Evolutionary conservation across 1,140 invertebrate species (phyloP).

Genomic region (Drosophila willistoni): DNA sequence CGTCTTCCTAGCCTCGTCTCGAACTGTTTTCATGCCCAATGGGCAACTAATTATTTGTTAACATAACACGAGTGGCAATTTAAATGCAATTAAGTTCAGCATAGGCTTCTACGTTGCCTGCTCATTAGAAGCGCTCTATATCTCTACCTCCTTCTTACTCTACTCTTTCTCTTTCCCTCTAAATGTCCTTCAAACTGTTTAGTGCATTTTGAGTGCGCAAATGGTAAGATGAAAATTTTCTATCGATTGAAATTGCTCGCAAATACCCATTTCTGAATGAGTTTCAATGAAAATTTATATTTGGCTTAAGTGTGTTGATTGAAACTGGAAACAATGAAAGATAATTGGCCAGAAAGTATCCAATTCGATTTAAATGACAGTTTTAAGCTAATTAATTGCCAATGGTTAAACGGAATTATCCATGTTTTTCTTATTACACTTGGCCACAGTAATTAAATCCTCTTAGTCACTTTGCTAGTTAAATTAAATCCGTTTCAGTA

Average conservation of each 20-base stretch:
- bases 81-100: conserved; percentile 76
- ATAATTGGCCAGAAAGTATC: not conserved
- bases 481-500: too few relatives aligned
- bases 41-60: conserved; percentile 80
- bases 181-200: conserved; percentile 20
- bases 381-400: conserved; percentile 40
- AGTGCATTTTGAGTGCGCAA: conserved; percentile 16
- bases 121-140: conserved; percentile 63
- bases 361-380: conserved; percentile 42
- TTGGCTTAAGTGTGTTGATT: conserved; percentile 8
- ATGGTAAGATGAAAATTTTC: conserved; percentile 17
- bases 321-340: not conserved
- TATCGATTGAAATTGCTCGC: conserved; percentile 14
- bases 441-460: too few relatives aligned
- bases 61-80: conserved; percentile 80
- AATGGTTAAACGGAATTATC: not conserved
- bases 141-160: not conserved
- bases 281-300: conserved; percentile 8
- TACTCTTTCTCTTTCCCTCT: conserved; percentile 1
- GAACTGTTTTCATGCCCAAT: conserved; percentile 56
- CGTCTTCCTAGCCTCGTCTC: conserved; percentile 11
- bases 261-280: not conserved
- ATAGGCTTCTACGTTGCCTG: conserved; percentile 26
- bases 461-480: too few relatives aligned
- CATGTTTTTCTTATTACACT: not conserved